Conservation (phyloP, 2,113 vertebrate genomes). For the Heloderma charlesbogerti region DNA sequence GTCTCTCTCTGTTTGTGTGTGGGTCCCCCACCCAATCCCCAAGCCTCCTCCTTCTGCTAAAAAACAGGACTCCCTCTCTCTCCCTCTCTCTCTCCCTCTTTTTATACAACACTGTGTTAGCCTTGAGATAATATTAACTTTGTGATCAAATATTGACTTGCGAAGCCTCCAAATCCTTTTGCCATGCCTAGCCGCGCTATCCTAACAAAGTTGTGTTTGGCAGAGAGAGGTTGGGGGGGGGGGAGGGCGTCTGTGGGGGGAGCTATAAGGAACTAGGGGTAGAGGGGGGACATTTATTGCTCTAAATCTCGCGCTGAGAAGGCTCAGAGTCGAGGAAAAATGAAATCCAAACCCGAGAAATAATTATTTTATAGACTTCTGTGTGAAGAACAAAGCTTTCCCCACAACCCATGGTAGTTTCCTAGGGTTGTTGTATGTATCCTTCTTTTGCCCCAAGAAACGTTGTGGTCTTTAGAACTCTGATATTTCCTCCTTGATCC, state of each 20-base stretch:
- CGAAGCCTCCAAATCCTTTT: slow-evolving; percentile 97
- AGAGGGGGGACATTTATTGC: slow-evolving; percentile 8
- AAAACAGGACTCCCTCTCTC: neutral
- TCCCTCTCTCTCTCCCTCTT: slow-evolving; percentile 65
- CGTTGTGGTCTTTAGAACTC: neutral
- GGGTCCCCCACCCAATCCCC: slow-evolving; percentile 39
- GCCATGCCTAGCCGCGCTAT: slow-evolving; percentile 89
- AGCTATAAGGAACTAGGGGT: slow-evolving; percentile 14
- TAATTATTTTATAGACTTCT: neutral
- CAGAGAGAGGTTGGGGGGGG: slow-evolving; percentile 73
- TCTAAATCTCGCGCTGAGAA: slow-evolving; percentile 18
- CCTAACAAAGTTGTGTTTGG: slow-evolving; percentile 91
- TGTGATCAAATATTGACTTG: slow-evolving; percentile 97
- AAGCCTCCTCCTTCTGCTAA: slow-evolving; percentile 29
- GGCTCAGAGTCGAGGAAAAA: neutral
- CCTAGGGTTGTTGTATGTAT: too few species aligned
- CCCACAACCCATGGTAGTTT: neutral
- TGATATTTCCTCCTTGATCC: neutral
- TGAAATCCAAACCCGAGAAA: neutral
- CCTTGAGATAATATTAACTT: slow-evolving; percentile 97
- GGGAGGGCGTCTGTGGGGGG: slow-evolving; percentile 49
- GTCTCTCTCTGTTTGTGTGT: slow-evolving; percentile 21
- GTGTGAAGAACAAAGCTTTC: neutral
- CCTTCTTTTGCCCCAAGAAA: neutral
- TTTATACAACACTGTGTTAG: slow-evolving; percentile 95